Conservation (phyloP, 1,140 invertebrate genomes). For the Chrysomallon squamiferum region DNA sequence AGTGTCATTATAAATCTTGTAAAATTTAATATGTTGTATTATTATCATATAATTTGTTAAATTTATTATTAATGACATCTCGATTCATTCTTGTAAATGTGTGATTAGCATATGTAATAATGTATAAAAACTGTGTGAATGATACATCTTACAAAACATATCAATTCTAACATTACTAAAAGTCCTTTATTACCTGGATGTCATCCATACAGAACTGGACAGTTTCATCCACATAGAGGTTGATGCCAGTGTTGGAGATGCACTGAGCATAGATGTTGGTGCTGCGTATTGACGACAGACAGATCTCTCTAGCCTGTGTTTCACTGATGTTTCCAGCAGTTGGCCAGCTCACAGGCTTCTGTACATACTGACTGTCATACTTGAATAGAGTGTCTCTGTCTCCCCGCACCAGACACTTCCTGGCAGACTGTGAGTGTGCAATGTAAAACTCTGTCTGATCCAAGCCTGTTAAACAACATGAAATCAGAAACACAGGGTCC, state of each 20-base stretch:
- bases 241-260: conserved; percentile 7
- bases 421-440: neutral
- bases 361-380: conserved; percentile 25
- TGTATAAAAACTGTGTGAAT: neutral
- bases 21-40: neutral
- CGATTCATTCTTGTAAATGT: neutral
- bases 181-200: conserved; percentile 42
- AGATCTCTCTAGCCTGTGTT: conserved; percentile 22
- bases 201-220: conserved; percentile 34
- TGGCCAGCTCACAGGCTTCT: conserved; percentile 26
- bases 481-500: no score
- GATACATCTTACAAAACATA: neutral
- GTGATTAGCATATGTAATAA: neutral
- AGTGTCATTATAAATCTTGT: neutral
- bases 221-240: conserved; percentile 13
- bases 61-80: neutral
- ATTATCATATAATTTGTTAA: neutral
- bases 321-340: conserved; percentile 28
- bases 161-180: no score
- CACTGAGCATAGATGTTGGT: conserved; percentile 23
- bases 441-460: conserved; percentile 27
- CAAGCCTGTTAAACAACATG: no score
- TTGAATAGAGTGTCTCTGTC: conserved; percentile 22
- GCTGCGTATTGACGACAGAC: conserved; percentile 18
- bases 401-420: conserved; percentile 11